Evolutionary conservation across 2,888 invertebrate species (phyloP), one percentile per base, ranked within the genome.

Genomic region (Acanthosoma haemorrhoidale): DNA sequence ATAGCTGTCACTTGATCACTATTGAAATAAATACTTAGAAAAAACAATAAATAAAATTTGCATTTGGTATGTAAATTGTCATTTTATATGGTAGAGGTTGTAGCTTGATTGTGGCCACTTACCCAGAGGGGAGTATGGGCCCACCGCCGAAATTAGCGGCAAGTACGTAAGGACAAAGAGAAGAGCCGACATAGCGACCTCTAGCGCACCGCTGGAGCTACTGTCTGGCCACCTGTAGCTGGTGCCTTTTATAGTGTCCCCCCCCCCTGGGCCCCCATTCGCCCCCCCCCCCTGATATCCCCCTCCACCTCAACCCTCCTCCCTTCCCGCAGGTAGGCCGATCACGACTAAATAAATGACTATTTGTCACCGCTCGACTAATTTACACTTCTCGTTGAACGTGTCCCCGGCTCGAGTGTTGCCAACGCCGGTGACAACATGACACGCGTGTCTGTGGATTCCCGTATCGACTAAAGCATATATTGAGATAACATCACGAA

Each of bases 271-370:
- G 13, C 51, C 51, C n/a, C 51, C 51, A 51, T 32, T 51, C 25
- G 25, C 51, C 51, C 51, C 51, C 51, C 21, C 51, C n/a, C 13
- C 25, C 51, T 13, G 1, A n/a, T n/a, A n/a, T n/a, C 21, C 6
- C 51, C 25, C 51, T 21, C 43, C 18, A n/a, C n/a, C n/a, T n/a
- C n/a, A n/a, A n/a, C n/a, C n/a, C n/a, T n/a, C n/a, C n/a, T n/a
- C n/a, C n/a, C n/a, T n/a, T n/a, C n/a, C n/a, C n/a, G n/a, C n/a
- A n/a, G n/a, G n/a, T n/a, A n/a, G n/a, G n/a, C n/a, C n/a, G n/a
- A n/a, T n/a, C n/a, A n/a, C n/a, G n/a, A n/a, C n/a, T 51, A 51
- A 25, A 51, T 51, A 25, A 51, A 51, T 51, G 51, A 25, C 51
- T 25, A 25, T 51, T 51, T 51, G 25, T 25, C 51, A 51, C 51